Conservation (phyloP, 2,113 vertebrate genomes). For the Malurus elegans region DNA sequence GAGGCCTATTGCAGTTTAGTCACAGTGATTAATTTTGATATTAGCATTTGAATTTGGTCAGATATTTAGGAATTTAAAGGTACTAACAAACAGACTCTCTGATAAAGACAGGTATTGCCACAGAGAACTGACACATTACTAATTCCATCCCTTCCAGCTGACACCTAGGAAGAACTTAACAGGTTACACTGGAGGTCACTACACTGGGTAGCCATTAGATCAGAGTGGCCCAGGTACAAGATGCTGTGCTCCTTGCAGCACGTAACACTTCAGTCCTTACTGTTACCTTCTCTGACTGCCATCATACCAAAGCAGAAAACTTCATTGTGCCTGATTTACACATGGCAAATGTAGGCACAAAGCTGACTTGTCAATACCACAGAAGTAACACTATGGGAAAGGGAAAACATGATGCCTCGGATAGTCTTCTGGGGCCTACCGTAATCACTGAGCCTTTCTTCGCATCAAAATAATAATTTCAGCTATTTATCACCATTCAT, state of each 20-base stretch:
- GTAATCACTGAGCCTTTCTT: neutral
- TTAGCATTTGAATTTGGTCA: neutral
- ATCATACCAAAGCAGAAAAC: neutral
- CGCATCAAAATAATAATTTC: neutral
- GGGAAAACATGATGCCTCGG: neutral
- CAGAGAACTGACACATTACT: neutral
- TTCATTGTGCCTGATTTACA: neutral
- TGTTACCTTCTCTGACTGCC: neutral
- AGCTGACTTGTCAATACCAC: neutral
- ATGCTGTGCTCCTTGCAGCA: neutral
- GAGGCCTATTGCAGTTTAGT: neutral
- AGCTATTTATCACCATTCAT: conserved; percentile 16
- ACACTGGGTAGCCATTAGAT: neutral
- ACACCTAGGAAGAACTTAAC: neutral
- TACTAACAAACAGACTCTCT: neutral
- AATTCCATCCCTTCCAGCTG: neutral
- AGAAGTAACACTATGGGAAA: neutral
- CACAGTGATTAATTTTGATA: neutral
- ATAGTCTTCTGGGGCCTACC: neutral
- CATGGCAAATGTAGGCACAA: neutral
- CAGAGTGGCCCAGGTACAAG: neutral
- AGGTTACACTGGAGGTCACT: neutral
- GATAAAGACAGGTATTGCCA: neutral
- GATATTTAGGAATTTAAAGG: neutral
- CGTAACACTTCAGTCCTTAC: neutral